Evolutionary conservation across 2,113 vertebrate species (phyloP).

Genomic region (Alces alces): DNA sequence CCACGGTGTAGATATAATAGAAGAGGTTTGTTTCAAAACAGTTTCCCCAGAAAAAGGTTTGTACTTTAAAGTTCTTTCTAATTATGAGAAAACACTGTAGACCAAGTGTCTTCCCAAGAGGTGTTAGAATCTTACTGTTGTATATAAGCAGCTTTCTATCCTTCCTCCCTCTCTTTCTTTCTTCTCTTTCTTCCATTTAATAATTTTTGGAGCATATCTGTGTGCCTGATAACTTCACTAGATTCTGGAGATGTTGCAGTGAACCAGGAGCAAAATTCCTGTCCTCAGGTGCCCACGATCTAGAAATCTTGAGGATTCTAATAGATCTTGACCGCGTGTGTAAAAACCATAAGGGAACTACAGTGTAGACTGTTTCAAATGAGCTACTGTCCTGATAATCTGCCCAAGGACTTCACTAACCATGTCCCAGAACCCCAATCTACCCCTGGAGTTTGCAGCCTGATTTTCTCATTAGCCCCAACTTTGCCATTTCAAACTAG

Average conservation of each 20-base stretch:
- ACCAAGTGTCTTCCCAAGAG: not conserved
- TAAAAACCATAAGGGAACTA: not conserved
- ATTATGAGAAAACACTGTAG: not conserved
- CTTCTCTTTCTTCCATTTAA: not conserved
- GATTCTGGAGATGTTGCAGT: not conserved
- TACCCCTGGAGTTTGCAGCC: not conserved
- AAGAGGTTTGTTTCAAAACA: not conserved
- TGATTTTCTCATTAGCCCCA: not conserved
- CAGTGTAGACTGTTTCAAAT: not conserved
- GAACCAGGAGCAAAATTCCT: not conserved
- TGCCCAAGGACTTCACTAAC: not conserved
- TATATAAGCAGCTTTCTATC: not conserved
- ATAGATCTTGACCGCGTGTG: not conserved
- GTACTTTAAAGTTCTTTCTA: not conserved
- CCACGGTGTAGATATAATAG: not conserved
- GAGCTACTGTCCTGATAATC: not conserved
- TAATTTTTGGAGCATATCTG: not conserved
- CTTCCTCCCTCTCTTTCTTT: not conserved
- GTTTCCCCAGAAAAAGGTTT: not conserved
- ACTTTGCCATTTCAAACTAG: not conserved
- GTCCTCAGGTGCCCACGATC: not conserved
- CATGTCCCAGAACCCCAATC: not conserved
- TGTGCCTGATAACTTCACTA: not conserved
- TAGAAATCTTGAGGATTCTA: not conserved
- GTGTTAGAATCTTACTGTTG: not conserved